Base-by-base conservation (phyloP, 35 echinoderm and acorn worm genomes). In the Holothuria glaberrima region DNA sequence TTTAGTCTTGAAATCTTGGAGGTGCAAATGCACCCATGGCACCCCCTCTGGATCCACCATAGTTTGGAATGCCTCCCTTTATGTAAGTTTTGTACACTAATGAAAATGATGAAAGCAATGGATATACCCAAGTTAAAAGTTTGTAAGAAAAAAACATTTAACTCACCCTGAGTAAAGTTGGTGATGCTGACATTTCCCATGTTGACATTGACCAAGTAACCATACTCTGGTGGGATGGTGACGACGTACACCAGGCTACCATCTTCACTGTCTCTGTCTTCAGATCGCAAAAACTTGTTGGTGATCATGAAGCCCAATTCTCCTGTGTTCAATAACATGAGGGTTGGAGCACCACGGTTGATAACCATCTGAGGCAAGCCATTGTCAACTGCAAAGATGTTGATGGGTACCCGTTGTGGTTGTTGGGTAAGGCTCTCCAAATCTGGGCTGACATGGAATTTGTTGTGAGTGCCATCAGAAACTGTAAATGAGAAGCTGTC, bases 401-500 rank as follows among this genome's bases (percentile, higher is more conserved):
- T 72, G 45, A 99, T 94, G 12, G 54, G 83, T 61, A 99, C 81
- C 62, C 73, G 70, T 80, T 99, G 97, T 25, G 97, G 97, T 82
- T 90, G 91, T 9, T 91, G 88, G 10, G 97, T 99, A 26, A 90
- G 91, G 32, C 75, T 88, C 14, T 71, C 83, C 34, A 88, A 62
- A 60, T 99, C 80, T 45, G 97, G 97, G 38, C 82, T 64, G 22
- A 99, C 97, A 58, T 92, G 83, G 71, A 99, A 99, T 58, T 99
- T 89, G 48, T 90, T 93, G 86, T 99, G 97, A 60, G 93, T 99
- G 50, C 97, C 97, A 80, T 99, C 97, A 27, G 93, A 84, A 50
- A 95, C 89, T 30, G 94, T 99, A 88, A 99, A 99, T 45, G 97
- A 99, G 93, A 99, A 99, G 57, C 93, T 95, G 78, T 99, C 97